Percentiles rank a stretch among this genome's conserved stretches.
phyloP scores from a whole-genome alignment of 2,888 invertebrate species.

The Cosmia pyralina region DNA sequence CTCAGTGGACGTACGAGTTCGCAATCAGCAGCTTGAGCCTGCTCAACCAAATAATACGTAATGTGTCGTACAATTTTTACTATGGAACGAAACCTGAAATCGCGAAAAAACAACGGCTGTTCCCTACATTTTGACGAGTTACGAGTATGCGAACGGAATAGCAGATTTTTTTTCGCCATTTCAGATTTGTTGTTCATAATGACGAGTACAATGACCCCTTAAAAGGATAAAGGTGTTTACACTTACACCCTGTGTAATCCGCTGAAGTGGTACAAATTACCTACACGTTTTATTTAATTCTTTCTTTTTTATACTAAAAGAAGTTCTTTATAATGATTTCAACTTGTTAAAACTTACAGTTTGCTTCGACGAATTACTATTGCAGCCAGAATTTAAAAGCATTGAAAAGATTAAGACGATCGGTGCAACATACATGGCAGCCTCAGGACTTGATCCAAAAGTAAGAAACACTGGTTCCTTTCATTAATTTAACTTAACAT shows the following conservation, averaged over 20 bases:
- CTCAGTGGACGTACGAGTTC: constrained; percentile 31
- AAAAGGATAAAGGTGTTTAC: too few relatives aligned
- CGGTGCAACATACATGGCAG: constrained; percentile 98
- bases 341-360: constrained; percentile 88
- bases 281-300: neutral
- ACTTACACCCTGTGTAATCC: too few relatives aligned
- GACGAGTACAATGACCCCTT: too few relatives aligned
- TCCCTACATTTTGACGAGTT: too few relatives aligned
- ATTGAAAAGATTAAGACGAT: constrained; percentile 99
- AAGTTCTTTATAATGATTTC: neutral
- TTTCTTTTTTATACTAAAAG: neutral
- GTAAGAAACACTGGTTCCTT: constrained; percentile 23
- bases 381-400: constrained; percentile 95
- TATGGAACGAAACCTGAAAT: too few relatives aligned
- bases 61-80: neutral
- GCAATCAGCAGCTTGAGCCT: constrained; percentile 99
- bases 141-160: too few relatives aligned
- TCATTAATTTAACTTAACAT: neutral
- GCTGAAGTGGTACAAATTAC: neutral
- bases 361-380: constrained; percentile 96
- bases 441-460: constrained; percentile 96
- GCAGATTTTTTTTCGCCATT: too few relatives aligned
- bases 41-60: constrained; percentile 99
- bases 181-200: too few relatives aligned
- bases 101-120: too few relatives aligned